Percentiles rank a stretch among this genome's conserved stretches.
phyloP scores from a whole-genome alignment of 2,888 invertebrate species.

The Amblyjoppa fuscipennis region DNA sequence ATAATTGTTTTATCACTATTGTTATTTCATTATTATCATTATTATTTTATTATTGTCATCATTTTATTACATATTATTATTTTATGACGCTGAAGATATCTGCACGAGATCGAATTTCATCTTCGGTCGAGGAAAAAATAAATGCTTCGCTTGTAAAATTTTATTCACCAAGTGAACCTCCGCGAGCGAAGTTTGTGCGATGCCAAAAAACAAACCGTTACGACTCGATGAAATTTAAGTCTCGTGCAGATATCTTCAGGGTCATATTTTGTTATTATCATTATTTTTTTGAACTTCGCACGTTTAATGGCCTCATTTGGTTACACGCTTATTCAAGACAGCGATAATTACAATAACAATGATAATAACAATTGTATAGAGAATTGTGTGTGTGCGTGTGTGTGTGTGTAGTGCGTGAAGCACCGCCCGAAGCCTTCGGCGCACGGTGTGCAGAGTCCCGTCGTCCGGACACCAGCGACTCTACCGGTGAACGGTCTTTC shows the following conservation, averaged over 20 bases:
- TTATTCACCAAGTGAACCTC: neutral
- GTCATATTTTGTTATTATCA: too few relatives aligned
- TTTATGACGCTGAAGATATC: too few relatives aligned
- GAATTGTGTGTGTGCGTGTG: neutral
- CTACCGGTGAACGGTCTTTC: constrained; percentile 55
- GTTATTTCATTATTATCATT: neutral
- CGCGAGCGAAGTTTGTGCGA: too few relatives aligned
- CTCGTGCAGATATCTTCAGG: too few relatives aligned
- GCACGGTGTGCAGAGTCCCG: neutral
- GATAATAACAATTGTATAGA: constrained; percentile 17
- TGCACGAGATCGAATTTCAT: too few relatives aligned
- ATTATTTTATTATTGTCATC: too few relatives aligned
- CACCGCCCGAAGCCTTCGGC: neutral
- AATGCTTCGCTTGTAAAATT: constrained; percentile 17
- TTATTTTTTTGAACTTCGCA: constrained; percentile 31
- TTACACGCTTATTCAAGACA: neutral
- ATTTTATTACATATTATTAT: too few relatives aligned
- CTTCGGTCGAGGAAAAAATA: neutral
- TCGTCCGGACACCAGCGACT: constrained; percentile 47
- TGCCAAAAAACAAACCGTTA: too few relatives aligned
- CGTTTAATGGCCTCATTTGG: constrained; percentile 47
- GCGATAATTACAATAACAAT: constrained; percentile 7
- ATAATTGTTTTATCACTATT: too few relatives aligned
- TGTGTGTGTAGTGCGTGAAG: neutral
- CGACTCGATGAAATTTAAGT: too few relatives aligned